These are phyloP conservation scores for Diloba caeruleocephala DNA, from an alignment of 2,888 invertebrate genomes.

Conservation along the genomic window DNA sequence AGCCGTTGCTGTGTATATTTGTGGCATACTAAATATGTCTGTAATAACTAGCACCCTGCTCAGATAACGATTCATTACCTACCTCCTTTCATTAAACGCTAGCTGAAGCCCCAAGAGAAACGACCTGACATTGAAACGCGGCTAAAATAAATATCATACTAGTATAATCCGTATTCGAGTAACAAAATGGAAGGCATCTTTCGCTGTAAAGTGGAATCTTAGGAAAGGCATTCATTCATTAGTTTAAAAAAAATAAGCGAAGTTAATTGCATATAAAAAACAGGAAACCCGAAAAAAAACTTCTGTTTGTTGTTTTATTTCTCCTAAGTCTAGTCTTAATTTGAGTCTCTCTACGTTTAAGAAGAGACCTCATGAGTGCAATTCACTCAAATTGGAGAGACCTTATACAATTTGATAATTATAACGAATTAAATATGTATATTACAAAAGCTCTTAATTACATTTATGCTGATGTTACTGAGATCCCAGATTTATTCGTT, in stretches of 20 bases:
- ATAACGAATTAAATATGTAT: slow-evolving; percentile 15
- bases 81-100: slow-evolving; percentile 7
- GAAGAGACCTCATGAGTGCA: background rate
- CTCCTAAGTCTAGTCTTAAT: slow-evolving; percentile 3
- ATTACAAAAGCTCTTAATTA: slow-evolving; percentile 15
- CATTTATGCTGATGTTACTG: slow-evolving; percentile 1
- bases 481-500: slow-evolving; percentile 3
- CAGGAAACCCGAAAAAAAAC: slow-evolving; percentile 19
- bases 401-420: slow-evolving; percentile 22
- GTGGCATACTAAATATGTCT: slow-evolving; percentile 6
- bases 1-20: no score
- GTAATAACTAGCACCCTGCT: background rate
- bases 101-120: slow-evolving; percentile 1
- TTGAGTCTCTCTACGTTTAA: slow-evolving; percentile 1
- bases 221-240: background rate
- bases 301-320: slow-evolving; percentile 6
- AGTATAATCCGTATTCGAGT: slow-evolving; percentile 3
- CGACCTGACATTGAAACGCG: slow-evolving; percentile 4
- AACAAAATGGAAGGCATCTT: background rate
- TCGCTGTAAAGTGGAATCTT: slow-evolving; percentile 1
- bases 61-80: slow-evolving; percentile 9
- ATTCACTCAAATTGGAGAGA: slow-evolving; percentile 16
- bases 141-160: slow-evolving; percentile 5
- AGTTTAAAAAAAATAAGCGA: background rate
- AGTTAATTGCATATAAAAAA: no score